phyloP scores from a whole-genome alignment of 2,113 vertebrate species.

The Balaeniceps rex region DNA sequence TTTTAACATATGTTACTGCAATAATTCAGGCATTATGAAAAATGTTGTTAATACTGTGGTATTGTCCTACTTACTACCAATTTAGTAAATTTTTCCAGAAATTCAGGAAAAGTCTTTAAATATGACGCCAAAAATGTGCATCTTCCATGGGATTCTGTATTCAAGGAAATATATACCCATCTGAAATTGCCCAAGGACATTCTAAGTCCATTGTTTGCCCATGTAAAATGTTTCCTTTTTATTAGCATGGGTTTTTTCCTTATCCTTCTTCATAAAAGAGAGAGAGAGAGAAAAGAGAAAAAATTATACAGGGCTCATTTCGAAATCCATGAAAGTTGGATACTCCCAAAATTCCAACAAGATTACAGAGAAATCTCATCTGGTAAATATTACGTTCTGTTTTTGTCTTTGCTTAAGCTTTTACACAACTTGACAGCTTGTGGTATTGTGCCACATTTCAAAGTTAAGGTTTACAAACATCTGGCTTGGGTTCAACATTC shows the following conservation, averaged over 20 bases:
- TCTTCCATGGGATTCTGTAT: slow-evolving; percentile 27
- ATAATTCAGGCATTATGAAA: slow-evolving; percentile 43
- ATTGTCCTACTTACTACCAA: slow-evolving; percentile 57
- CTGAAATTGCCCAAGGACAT: slow-evolving; percentile 37
- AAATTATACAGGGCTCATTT: slow-evolving; percentile 73
- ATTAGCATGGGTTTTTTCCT: slow-evolving; percentile 51
- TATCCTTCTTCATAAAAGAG: slow-evolving; percentile 30
- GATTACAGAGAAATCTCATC: slow-evolving; percentile 85
- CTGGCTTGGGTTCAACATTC: slow-evolving; percentile 75
- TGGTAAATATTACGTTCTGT: slow-evolving; percentile 87
- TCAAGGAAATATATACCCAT: slow-evolving; percentile 39
- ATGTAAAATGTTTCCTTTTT: slow-evolving; percentile 58
- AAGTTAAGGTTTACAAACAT: slow-evolving; percentile 82
- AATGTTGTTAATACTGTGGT: slow-evolving; percentile 36
- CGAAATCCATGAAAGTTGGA: slow-evolving; percentile 82
- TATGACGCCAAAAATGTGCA: slow-evolving; percentile 24
- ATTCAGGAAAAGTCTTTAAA: slow-evolving; percentile 42
- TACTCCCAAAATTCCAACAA: slow-evolving; percentile 84
- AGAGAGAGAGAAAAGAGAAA: background rate
- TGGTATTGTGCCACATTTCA: slow-evolving; percentile 82
- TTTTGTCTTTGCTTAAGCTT: slow-evolving; percentile 81
- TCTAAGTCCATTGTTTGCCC: slow-evolving; percentile 41
- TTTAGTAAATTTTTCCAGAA: slow-evolving; percentile 61
- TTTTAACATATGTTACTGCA: slow-evolving; percentile 41
- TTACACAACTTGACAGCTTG: slow-evolving; percentile 82